Evolutionary conservation across 2,797 vertebrate genomes (phyloP).

Genomic region (Argyrosomus regius): DNA sequence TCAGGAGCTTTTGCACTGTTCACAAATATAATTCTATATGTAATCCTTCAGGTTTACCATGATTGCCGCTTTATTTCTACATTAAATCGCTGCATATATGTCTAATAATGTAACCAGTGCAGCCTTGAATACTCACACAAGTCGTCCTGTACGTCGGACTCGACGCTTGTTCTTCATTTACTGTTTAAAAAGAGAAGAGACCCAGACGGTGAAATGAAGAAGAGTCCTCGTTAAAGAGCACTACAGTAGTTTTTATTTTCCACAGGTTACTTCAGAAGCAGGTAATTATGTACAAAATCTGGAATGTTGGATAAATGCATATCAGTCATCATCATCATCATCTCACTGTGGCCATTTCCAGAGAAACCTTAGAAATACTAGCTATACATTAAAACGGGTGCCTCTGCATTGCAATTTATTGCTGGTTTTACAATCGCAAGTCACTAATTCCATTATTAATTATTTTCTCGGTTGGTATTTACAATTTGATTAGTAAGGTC

Average conservation of each 20-base stretch:
- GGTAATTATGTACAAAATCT: slow-evolving; percentile 95
- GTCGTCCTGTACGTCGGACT: background rate
- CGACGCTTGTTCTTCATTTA: background rate
- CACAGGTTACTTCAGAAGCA: slow-evolving; percentile 94
- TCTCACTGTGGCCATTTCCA: slow-evolving; percentile 86
- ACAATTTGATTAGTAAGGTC: slow-evolving; percentile 88
- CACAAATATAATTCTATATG: background rate
- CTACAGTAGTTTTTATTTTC: slow-evolving; percentile 94
- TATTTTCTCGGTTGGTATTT: slow-evolving; percentile 82
- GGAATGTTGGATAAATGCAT: slow-evolving; percentile 95
- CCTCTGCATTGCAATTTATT: slow-evolving; percentile 92
- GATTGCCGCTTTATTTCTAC: background rate
- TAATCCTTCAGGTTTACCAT: background rate
- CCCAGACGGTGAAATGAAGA: slow-evolving; percentile 22
- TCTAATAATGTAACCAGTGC: background rate
- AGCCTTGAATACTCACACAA: background rate
- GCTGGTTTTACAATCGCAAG: slow-evolving; percentile 89
- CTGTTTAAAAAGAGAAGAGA: background rate
- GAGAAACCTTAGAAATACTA: slow-evolving; percentile 85
- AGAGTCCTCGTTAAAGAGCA: slow-evolving; percentile 86
- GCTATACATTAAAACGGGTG: slow-evolving; percentile 88
- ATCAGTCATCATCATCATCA: too few species aligned
- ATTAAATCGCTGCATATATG: background rate
- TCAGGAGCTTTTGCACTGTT: too few species aligned
- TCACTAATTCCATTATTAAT: slow-evolving; percentile 88